Percentiles rank a stretch among this genome's conserved stretches.
Evolutionary conservation across 2,797 vertebrate genomes (phyloP).

Genomic region (Argentina silus): DNA sequence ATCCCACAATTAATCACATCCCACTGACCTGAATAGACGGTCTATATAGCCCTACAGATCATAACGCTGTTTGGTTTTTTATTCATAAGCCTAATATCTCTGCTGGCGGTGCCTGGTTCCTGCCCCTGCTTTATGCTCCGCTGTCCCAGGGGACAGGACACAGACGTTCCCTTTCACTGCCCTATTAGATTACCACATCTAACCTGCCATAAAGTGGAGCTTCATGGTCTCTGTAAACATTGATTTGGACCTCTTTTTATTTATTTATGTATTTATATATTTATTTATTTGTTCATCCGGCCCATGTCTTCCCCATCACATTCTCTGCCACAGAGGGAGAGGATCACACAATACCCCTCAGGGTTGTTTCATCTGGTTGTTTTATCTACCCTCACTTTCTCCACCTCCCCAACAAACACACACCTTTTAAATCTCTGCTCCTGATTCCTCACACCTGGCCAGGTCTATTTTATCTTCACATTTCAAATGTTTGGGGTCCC

Average conservation of each 20-base stretch:
- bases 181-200: constrained; percentile 30
- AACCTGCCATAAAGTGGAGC: constrained; percentile 19
- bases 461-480: background rate
- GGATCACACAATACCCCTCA: background rate
- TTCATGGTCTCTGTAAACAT: constrained; percentile 22
- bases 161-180: constrained; percentile 11
- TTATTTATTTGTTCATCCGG: background rate
- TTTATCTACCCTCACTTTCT: background rate
- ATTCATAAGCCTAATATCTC: background rate
- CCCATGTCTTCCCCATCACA: constrained; percentile 10
- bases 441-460: background rate
- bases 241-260: constrained; percentile 38
- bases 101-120: background rate
- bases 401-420: background rate
- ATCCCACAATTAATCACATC: background rate
- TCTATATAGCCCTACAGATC: background rate
- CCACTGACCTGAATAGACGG: background rate
- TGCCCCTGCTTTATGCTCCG: background rate
- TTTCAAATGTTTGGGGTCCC: background rate
- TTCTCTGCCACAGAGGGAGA: background rate
- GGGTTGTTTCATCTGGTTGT: constrained; percentile 13
- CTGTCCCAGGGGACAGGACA: background rate
- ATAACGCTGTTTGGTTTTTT: background rate
- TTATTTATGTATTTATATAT: background rate
- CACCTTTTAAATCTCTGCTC: background rate